phyloP scores from a whole-genome alignment of 2,797 vertebrate species.

The Streptopelia turtur region DNA sequence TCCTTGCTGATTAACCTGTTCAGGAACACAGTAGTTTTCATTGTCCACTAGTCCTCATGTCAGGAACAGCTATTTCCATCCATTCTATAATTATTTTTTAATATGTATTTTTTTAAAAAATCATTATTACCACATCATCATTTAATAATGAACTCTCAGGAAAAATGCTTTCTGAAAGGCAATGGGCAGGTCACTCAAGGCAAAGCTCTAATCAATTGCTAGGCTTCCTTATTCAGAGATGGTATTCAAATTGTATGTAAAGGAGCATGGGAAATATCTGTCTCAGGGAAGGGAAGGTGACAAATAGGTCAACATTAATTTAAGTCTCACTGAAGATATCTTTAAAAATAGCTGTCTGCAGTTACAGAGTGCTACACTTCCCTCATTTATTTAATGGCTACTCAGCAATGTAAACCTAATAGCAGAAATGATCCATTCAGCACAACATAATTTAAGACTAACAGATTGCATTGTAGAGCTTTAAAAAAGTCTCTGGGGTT shows the following conservation, averaged over 20 bases:
- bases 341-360: conserved; percentile 37
- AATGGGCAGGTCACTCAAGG: not conserved
- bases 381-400: conserved; percentile 25
- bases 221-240: not conserved
- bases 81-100: conserved; percentile 18
- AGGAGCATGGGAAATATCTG: not conserved
- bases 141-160: not conserved
- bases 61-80: conserved; percentile 15
- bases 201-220: not conserved
- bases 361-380: not conserved
- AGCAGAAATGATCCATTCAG: conserved; percentile 28
- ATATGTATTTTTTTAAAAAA: not conserved
- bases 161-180: conserved; percentile 1
- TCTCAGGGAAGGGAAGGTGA: conserved; percentile 16
- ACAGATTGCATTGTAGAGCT: not conserved
- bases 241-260: not conserved
- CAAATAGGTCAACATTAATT: conserved; percentile 38
- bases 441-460: conserved; percentile 25
- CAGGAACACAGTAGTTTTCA: not conserved
- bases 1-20: not conserved
- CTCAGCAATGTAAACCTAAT: conserved; percentile 37
- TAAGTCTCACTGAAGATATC: not conserved
- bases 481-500: not conserved
- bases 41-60: not conserved
- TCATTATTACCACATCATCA: not conserved